Evolutionary conservation across 2,888 invertebrate species (phyloP).

Genomic region (Aspidapion aeneum): DNA sequence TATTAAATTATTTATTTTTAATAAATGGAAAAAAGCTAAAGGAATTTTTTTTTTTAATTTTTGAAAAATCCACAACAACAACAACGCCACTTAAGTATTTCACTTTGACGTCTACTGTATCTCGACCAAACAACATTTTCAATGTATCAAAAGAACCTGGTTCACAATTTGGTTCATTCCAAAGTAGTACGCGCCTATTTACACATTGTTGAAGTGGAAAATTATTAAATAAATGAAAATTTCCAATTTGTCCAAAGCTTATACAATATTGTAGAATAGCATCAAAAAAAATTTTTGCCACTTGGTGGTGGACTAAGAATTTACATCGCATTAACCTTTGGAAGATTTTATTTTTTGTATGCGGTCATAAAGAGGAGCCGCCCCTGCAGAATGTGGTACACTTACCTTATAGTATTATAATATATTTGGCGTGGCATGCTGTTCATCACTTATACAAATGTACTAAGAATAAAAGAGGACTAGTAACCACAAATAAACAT

Average conservation of each 20-base stretch:
- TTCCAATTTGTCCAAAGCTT: background rate
- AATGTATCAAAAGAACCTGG: background rate
- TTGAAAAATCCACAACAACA: no score
- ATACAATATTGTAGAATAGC: background rate
- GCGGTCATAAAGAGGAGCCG: no score
- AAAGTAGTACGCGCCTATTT: background rate
- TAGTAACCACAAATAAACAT: no score
- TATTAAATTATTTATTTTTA: no score
- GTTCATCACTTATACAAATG: no score
- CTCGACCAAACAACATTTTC: background rate
- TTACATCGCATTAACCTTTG: background rate
- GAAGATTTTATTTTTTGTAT: no score
- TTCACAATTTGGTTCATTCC: slow-evolving; percentile 5
- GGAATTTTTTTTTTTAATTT: no score
- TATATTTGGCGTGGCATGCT: no score
- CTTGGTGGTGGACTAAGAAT: background rate
- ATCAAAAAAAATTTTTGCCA: slow-evolving; percentile 2
- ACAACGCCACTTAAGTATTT: background rate
- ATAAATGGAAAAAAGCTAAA: no score
- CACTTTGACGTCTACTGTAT: background rate
- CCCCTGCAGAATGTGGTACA: no score
- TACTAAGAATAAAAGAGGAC: no score
- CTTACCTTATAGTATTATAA: no score
- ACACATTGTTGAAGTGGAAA: background rate
- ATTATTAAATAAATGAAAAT: background rate